These are phyloP conservation scores for Lacanobia oleracea DNA, from an alignment of 2,888 invertebrate species.

Conservation along the genomic window DNA sequence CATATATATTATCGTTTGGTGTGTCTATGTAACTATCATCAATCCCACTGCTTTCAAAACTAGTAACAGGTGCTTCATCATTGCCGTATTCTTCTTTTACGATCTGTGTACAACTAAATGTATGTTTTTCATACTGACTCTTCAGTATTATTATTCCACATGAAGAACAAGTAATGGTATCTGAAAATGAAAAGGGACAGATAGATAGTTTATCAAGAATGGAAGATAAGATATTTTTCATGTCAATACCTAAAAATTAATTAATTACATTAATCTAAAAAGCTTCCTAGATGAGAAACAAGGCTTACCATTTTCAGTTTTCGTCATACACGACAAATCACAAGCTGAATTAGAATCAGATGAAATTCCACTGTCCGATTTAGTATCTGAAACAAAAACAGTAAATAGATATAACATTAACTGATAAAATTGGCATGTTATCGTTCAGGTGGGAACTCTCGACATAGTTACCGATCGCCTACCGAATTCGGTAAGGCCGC, in stretches of 20 bases:
- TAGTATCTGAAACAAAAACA: conserved; percentile 67
- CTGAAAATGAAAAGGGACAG: conserved; percentile 29
- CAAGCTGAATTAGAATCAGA: conserved; percentile 71
- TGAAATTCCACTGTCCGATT: conserved; percentile 72
- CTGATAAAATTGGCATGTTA: no score
- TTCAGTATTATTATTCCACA: conserved; percentile 37
- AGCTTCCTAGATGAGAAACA: no score
- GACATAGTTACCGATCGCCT: no score
- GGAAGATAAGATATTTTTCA: no score
- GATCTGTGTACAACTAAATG: conserved; percentile 28
- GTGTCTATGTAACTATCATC: conserved; percentile 1
- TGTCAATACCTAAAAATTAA: no score
- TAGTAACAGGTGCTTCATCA: conserved; percentile 16
- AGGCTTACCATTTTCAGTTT: conserved; percentile 58
- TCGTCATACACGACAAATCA: conserved; percentile 51
- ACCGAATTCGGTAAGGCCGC: no score
- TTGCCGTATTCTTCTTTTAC: conserved; percentile 36
- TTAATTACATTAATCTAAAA: no score
- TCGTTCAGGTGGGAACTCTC: no score
- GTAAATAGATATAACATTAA: neutral
- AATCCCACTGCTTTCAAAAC: conserved; percentile 11
- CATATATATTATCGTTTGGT: conserved; percentile 19
- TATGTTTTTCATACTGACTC: conserved; percentile 43
- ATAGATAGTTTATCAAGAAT: no score
- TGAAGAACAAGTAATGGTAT: conserved; percentile 36